Evolutionary conservation across 1,140 invertebrate genomes (phyloP), one percentile per base, ranked within the genome.

Genomic region (Chionoecetes opilio): DNA sequence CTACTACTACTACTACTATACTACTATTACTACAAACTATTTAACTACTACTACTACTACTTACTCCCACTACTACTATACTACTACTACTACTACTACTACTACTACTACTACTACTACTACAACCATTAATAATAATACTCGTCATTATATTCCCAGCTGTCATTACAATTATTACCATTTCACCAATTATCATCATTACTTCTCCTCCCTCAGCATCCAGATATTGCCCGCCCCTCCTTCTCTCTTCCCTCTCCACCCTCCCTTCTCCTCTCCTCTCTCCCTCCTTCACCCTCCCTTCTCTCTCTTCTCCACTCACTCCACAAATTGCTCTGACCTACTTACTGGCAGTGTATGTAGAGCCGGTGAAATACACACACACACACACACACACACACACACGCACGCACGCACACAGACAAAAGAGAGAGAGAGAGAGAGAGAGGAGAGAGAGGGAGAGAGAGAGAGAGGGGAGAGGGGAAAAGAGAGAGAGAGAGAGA

Each of bases 381-480:
- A 46, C 5, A 46, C 5, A 46, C 5, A 46, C 5, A 46, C 5
- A 46, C 5, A 46, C 5, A 46, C n/a, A n/a, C n/a, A n/a, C n/a
- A n/a, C n/a, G n/a, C n/a, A n/a, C n/a, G n/a, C n/a, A n/a, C n/a
- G n/a, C n/a, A n/a, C n/a, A n/a, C n/a, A n/a, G n/a, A n/a, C n/a
- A n/a, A n/a, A n/a, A n/a, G n/a, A n/a, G n/a, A n/a, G n/a, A n/a
- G n/a, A n/a, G n/a, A n/a, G n/a, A n/a, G n/a, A n/a, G n/a, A n/a
- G n/a, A n/a, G n/a, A n/a, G 32, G 75, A 82, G 91, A 92, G 46
- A 82, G 91, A 91, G 41, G 34, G 90, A 75, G 90, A 91, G 90
- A 75, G 75, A 92, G 91, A 37, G 75, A 75, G 75, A 82, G 53
- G 84, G 46, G 90, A 91, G 29, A 75, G 41, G 29, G 88, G 46